Percentiles rank a stretch among this genome's conserved stretches.
phyloP scores from a whole-genome alignment of 2,797 vertebrate species.

The Orestias chungarensis region DNA sequence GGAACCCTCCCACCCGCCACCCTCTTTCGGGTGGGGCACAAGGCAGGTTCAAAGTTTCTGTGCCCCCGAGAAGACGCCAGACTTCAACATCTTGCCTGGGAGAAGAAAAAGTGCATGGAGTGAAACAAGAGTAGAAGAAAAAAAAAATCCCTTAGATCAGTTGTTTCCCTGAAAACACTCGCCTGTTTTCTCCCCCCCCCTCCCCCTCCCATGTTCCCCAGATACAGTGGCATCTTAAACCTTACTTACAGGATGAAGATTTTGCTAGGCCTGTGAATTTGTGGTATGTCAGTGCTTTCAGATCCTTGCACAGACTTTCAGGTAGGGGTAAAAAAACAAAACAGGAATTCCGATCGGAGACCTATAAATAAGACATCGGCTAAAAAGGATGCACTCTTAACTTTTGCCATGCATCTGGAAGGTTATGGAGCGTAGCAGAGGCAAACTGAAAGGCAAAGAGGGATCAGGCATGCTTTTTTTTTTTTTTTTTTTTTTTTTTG shows the following conservation, averaged over 20 bases:
- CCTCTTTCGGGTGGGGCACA: conserved; percentile 28
- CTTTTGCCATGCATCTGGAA: conserved; percentile 46
- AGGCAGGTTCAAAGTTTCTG: conserved; percentile 75
- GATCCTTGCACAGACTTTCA: conserved; percentile 19
- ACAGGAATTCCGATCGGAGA: conserved; percentile 18
- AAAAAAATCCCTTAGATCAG: conserved; percentile 46
- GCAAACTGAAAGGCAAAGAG: conserved; percentile 76
- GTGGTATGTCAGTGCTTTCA: conserved; percentile 29
- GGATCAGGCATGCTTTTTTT: conserved; percentile 72
- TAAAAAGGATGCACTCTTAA: conserved; percentile 58
- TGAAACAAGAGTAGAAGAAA: conserved; percentile 39
- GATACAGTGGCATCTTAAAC: conserved; percentile 35
- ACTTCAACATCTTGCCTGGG: conserved; percentile 64
- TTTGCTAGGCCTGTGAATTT: conserved; percentile 21
- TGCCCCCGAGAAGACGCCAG: conserved; percentile 47
- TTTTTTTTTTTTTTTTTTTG: conserved; percentile 85
- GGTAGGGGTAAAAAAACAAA: not conserved
- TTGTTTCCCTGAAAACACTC: conserved; percentile 46
- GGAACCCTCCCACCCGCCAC: conserved; percentile 15
- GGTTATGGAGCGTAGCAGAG: conserved; percentile 67
- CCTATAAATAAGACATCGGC: conserved; percentile 70
- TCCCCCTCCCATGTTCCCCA: conserved; percentile 6
- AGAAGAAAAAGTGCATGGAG: conserved; percentile 40
- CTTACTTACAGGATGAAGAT: conserved; percentile 28
- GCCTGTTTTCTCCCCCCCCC: not conserved